phyloP scores from a whole-genome alignment of 2,888 invertebrate genomes.

The Oxytorus armatus region DNA sequence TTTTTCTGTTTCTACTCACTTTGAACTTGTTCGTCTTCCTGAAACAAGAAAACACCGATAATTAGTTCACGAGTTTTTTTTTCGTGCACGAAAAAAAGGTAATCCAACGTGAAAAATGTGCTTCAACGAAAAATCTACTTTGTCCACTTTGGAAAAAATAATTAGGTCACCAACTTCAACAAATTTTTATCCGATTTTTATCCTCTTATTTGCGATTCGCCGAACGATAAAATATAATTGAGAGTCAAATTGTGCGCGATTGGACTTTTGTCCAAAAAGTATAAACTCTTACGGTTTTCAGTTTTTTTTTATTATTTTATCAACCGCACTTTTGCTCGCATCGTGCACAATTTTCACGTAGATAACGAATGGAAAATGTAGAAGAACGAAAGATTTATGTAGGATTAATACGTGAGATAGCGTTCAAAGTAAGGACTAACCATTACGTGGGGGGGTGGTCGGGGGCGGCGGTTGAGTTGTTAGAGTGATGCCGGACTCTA shows the following conservation, averaged over 20 bases:
- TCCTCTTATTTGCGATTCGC: neutral
- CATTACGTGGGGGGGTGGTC: constrained; percentile 57
- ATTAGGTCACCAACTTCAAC: neutral
- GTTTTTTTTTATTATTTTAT: neutral
- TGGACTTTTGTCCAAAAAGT: constrained; percentile 31
- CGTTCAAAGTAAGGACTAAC: constrained; percentile 59
- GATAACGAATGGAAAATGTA: neutral
- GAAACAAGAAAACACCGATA: constrained; percentile 74
- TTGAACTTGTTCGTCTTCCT: constrained; percentile 80
- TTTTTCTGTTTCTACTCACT: constrained; percentile 74
- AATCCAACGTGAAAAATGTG: neutral
- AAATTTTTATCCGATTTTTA: neutral
- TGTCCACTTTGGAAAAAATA: neutral
- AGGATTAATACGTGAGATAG: neutral
- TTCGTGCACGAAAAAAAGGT: neutral
- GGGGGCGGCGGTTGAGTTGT: constrained; percentile 45
- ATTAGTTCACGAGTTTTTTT: constrained; percentile 45
- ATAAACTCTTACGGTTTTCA: neutral
- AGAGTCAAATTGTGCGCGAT: constrained; percentile 10
- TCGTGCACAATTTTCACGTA: constrained; percentile 9
- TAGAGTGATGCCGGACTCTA: constrained; percentile 62
- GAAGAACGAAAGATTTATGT: neutral
- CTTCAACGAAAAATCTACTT: neutral
- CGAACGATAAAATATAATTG: constrained; percentile 5
- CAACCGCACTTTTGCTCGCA: constrained; percentile 28